A percentile compares a stretch with the other conserved stretches of the same genome.
phyloP scores from a whole-genome alignment of 2,113 vertebrate species.

The Cnemophilus loriae region DNA sequence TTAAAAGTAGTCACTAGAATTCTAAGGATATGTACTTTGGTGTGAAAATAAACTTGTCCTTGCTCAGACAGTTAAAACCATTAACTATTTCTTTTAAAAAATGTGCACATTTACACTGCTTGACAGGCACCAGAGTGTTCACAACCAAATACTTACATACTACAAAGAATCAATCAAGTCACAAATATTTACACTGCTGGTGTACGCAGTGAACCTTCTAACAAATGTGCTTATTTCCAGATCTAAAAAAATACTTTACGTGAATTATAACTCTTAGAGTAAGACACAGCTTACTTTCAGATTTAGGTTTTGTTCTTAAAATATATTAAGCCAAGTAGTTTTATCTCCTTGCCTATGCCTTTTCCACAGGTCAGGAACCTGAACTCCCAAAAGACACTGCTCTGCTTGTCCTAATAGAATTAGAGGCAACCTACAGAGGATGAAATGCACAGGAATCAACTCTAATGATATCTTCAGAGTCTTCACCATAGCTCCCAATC shows the following conservation, averaged over 20 bases:
- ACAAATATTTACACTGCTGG: neutral
- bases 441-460: neutral
- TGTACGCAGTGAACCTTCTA: neutral
- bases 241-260: neutral
- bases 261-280: neutral
- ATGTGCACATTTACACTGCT: neutral
- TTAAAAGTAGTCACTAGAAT: neutral
- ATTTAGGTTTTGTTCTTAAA: neutral
- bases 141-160: neutral
- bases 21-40: neutral
- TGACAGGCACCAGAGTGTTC: neutral
- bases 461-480: neutral
- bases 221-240: neutral
- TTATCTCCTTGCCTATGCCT: neutral
- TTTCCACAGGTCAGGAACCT: neutral
- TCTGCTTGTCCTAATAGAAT: neutral
- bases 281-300: neutral
- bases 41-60: neutral
- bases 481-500: neutral
- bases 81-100: neutral
- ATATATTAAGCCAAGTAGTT: neutral
- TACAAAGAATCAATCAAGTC: neutral
- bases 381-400: neutral
- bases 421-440: neutral
- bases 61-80: neutral